phyloP scores from a whole-genome alignment of 2,113 vertebrate genomes.

The Aleadryas rufinucha region DNA sequence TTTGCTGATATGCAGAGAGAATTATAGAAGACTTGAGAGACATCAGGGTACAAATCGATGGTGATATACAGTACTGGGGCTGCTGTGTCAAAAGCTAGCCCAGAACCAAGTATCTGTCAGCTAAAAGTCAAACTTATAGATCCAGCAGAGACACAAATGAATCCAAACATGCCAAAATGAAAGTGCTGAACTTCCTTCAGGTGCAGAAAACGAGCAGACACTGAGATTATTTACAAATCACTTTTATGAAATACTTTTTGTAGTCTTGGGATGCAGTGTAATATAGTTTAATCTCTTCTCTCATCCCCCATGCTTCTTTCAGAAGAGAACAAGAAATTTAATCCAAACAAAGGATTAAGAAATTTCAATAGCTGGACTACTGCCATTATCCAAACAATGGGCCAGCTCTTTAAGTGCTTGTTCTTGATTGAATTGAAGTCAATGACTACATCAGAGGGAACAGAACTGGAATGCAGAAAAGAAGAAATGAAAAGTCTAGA shows the following conservation, averaged over 20 bases:
- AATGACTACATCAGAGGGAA: slow-evolving; percentile 14
- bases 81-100: not conserved
- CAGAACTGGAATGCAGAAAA: slow-evolving; percentile 15
- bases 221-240: not conserved
- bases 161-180: not conserved
- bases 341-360: slow-evolving; percentile 58
- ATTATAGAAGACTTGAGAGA: not conserved
- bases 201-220: not conserved
- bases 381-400: slow-evolving; percentile 7
- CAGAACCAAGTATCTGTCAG: slow-evolving; percentile 2
- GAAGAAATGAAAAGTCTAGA: slow-evolving; percentile 17
- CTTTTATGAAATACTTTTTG: slow-evolving; percentile 3
- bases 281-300: slow-evolving; percentile 22
- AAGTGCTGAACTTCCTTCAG: not conserved
- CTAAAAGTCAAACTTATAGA: not conserved
- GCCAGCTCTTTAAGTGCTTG: slow-evolving; percentile 26
- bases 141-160: not conserved
- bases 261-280: not conserved
- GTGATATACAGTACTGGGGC: not conserved
- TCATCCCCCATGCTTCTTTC: slow-evolving; percentile 13
- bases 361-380: slow-evolving; percentile 42
- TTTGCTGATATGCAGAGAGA: not conserved
- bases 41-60: not conserved
- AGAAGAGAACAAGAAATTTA: slow-evolving; percentile 47
- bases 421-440: slow-evolving; percentile 16